A percentile compares a stretch with the other conserved stretches of the same genome.
Evolutionary conservation across 2,888 invertebrate species (phyloP).

Genomic region (Cheilosia variabilis): DNA sequence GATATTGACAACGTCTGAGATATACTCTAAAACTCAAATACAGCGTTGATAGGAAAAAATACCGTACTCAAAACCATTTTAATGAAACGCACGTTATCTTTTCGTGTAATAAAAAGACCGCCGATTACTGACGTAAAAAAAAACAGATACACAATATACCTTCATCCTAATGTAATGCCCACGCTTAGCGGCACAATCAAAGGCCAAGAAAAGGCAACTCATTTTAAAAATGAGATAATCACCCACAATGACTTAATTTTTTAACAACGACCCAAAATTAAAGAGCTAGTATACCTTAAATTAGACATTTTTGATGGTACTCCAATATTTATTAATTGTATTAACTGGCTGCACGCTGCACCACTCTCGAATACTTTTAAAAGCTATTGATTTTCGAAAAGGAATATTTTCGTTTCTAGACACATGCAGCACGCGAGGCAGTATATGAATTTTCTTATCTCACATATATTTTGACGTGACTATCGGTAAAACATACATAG

Average conservation of each 20-base stretch:
- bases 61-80: neutral
- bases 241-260: constrained; percentile 13
- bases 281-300: constrained; percentile 34
- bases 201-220: constrained; percentile 37
- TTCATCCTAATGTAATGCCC: constrained; percentile 17
- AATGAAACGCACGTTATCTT: too few species aligned
- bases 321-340: neutral
- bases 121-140: constrained; percentile 9
- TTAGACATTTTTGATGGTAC: constrained; percentile 20
- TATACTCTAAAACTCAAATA: neutral
- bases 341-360: neutral
- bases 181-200: constrained; percentile 41
- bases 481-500: constrained; percentile 19
- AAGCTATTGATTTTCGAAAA: too few species aligned
- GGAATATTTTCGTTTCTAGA: too few species aligned
- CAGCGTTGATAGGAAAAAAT: neutral
- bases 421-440: neutral
- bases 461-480: constrained; percentile 3
- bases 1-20: neutral
- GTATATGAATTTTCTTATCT: constrained; percentile 35
- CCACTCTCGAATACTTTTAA: too few species aligned
- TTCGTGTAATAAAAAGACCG: constrained; percentile 14
- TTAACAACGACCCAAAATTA: constrained; percentile 27
- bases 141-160: constrained; percentile 6
- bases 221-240: constrained; percentile 62